Evolutionary conservation across 2,888 invertebrate genomes (phyloP).

Genomic region (Phanerotoma sp.): DNA sequence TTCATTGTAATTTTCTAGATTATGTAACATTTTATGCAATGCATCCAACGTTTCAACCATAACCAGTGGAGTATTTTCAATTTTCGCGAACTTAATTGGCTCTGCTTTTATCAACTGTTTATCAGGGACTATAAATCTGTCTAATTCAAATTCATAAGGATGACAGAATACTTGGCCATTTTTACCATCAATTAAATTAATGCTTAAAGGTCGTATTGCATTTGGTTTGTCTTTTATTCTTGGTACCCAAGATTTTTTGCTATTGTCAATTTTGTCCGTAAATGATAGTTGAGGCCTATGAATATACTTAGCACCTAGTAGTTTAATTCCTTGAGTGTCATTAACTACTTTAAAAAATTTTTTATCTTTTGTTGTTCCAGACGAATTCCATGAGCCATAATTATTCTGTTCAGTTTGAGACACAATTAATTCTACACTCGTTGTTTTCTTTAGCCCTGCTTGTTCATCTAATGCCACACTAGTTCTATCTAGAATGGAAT

Average conservation of each 20-base stretch:
- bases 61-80: slow-evolving; percentile 68
- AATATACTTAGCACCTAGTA: slow-evolving; percentile 73
- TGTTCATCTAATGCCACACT: slow-evolving; percentile 65
- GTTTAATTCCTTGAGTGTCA: slow-evolving; percentile 55
- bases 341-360: background rate
- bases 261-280: slow-evolving; percentile 83
- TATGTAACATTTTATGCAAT: slow-evolving; percentile 67
- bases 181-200: slow-evolving; percentile 70
- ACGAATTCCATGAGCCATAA: slow-evolving; percentile 66
- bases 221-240: slow-evolving; percentile 86
- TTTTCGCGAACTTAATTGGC: slow-evolving; percentile 58
- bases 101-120: slow-evolving; percentile 59
- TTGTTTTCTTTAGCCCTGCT: slow-evolving; percentile 63
- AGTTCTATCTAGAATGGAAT: slow-evolving; percentile 78
- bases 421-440: slow-evolving; percentile 59
- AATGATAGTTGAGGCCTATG: slow-evolving; percentile 83
- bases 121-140: slow-evolving; percentile 66
- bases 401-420: slow-evolving; percentile 57
- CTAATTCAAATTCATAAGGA: slow-evolving; percentile 85
- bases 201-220: slow-evolving; percentile 75
- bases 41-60: slow-evolving; percentile 69
- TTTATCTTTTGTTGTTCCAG: slow-evolving; percentile 18
- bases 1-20: slow-evolving; percentile 68
- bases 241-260: slow-evolving; percentile 76
- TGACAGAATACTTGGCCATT: slow-evolving; percentile 67